Conservation (phyloP, 2,797 vertebrate species). For the Melanotaenia pygmaea region DNA sequence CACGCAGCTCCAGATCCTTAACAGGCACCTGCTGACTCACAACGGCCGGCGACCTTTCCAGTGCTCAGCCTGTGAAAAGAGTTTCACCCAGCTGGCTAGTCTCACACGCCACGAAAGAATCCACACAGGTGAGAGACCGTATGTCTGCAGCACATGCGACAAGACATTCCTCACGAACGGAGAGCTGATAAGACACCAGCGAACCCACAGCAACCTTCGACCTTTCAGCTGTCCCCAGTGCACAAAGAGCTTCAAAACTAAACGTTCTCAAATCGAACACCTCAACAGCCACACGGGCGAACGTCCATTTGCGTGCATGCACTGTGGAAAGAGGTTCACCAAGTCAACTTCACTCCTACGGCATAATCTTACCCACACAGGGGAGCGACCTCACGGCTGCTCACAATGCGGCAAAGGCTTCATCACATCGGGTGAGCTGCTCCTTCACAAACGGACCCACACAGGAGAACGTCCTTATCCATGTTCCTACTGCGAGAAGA, state of each 20-base stretch:
- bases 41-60: constrained; percentile 62
- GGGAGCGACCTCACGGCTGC: constrained; percentile 74
- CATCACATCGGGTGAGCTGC: constrained; percentile 72
- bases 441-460: constrained; percentile 72
- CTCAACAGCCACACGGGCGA: constrained; percentile 67
- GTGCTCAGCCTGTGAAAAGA: constrained; percentile 71
- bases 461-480: constrained; percentile 73
- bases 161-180: constrained; percentile 74
- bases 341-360: constrained; percentile 70
- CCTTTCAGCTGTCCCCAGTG: constrained; percentile 70
- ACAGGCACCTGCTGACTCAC: constrained; percentile 73
- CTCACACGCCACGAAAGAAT: constrained; percentile 67
- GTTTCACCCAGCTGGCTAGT: constrained; percentile 73
- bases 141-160: constrained; percentile 65
- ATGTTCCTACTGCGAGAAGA: constrained; percentile 69
- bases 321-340: constrained; percentile 69
- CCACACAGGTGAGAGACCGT: constrained; percentile 72
- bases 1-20: constrained; percentile 72
- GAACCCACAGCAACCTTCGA: constrained; percentile 65
- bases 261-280: constrained; percentile 68
- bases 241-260: constrained; percentile 73
- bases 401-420: constrained; percentile 72
- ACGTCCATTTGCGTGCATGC: constrained; percentile 45
- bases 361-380: constrained; percentile 73
- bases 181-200: constrained; percentile 72